phyloP scores from a whole-genome alignment of 2,888 invertebrate genomes.

The Ectropis crepuscularia region DNA sequence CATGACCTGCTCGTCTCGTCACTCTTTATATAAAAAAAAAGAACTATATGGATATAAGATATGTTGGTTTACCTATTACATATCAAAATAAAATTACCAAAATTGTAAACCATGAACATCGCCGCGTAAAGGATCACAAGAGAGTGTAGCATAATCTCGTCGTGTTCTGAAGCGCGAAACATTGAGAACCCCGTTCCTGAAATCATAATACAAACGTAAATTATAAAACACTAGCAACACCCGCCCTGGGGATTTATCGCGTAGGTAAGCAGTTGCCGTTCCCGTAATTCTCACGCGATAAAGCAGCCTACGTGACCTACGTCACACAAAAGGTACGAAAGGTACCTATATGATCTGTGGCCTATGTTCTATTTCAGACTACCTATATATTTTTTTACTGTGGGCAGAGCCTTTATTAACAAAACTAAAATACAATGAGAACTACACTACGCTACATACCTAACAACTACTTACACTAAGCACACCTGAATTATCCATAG shows the following conservation, averaged over 20 bases:
- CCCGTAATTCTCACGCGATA: not conserved
- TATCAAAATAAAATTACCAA: slow-evolving; percentile 47
- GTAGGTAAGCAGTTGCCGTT: not conserved
- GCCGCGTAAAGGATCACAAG: slow-evolving; percentile 53
- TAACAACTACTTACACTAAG: too few species aligned
- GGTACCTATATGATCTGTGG: too few species aligned
- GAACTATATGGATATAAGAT: too few species aligned
- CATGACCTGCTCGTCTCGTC: too few species aligned
- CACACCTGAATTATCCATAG: too few species aligned
- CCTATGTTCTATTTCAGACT: too few species aligned
- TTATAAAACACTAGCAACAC: not conserved
- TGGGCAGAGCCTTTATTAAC: too few species aligned
- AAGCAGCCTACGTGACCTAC: not conserved
- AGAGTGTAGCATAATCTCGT: slow-evolving; percentile 56
- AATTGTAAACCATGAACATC: slow-evolving; percentile 58
- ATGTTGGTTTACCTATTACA: not conserved
- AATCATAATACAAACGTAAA: not conserved
- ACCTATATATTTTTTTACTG: too few species aligned
- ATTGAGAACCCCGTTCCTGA: slow-evolving; percentile 61
- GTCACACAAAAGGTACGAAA: too few species aligned
- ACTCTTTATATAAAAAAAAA: too few species aligned
- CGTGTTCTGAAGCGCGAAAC: slow-evolving; percentile 45
- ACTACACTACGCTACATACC: too few species aligned
- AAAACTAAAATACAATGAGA: too few species aligned
- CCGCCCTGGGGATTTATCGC: not conserved